Evolutionary conservation across 2,888 invertebrate species (phyloP), one percentile per base, ranked within the genome.

Genomic region (Drosophila kambysellisi): DNA sequence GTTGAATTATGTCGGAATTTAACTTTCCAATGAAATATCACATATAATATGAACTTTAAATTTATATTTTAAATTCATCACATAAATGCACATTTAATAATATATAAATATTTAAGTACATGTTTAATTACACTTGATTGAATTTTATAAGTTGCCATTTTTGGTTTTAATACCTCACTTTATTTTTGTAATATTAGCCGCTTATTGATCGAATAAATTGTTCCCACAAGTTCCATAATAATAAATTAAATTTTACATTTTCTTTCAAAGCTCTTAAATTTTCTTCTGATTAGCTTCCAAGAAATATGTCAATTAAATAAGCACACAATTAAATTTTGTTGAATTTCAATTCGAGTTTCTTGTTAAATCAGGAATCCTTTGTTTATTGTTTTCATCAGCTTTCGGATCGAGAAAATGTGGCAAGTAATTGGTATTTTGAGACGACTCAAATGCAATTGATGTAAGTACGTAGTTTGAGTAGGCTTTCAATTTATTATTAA

Each of bases 401-500:
- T n/a, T 25, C 8, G 20, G 20, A 17, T 30, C 1, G 46, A 39
- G 43, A 43, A 20, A 41, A 25, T n/a, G 17, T 15, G 8, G n/a
- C 29, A 20, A 46, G 39, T 57, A n/a, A 30, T 43, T 54, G 12
- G 48, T 20, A 25, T 11, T 51, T 54, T 37, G 11, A n/a, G 39
- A 46, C n/a, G 5, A 25, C 35, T 33, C 37, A 51, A 30, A 57
- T 43, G 41, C 41, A 57, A 51, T 65, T 71, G 15, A 46, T 58
- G 65, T 15, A 33, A 54, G 32, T 51, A 75, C 64, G 33, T 52
- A 52, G 57, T 52, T 62, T 57, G 37, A 63, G 20, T 41, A 53
- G 29, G 20, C 6, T 54, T 61, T 67, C 60, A 61, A 72, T 62
- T 79, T 33, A 37, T 41, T 60, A 20, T 9, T 9, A 32, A 60